Evolutionary conservation across 2,797 vertebrate genomes (phyloP).

Genomic region (Enteromius mattozi): DNA sequence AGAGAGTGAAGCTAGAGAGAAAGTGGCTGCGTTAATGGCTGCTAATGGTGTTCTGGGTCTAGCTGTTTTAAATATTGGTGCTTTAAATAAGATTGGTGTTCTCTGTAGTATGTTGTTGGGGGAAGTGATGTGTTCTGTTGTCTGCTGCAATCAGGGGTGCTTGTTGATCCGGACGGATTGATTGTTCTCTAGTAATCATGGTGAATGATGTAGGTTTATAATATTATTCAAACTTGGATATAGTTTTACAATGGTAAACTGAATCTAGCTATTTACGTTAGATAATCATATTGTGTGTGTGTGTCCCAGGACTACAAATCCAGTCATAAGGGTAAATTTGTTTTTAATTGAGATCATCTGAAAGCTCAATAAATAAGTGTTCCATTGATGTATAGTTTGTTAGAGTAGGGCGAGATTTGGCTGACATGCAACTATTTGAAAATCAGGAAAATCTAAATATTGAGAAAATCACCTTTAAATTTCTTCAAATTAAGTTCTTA

Average conservation of each 20-base stretch:
- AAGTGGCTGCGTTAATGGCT: constrained; percentile 39
- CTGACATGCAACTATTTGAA: no score
- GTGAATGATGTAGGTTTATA: constrained; percentile 3
- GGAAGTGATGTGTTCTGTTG: background rate
- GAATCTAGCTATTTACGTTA: background rate
- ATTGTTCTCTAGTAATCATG: constrained; percentile 2
- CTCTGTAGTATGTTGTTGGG: background rate
- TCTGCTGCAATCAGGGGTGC: background rate
- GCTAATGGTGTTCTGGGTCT: constrained; percentile 31
- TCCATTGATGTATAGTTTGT: no score
- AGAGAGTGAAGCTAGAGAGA: constrained; percentile 25
- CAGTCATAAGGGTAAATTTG: no score
- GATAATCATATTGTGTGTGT: background rate
- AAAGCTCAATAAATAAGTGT: no score
- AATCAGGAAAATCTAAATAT: no score
- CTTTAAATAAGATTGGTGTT: constrained; percentile 31
- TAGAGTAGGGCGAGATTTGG: no score
- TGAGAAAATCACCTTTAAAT: no score
- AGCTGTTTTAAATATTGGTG: constrained; percentile 32
- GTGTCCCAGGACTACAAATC: no score
- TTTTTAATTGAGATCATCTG: no score
- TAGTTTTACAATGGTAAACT: background rate
- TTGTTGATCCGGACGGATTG: constrained; percentile 4
- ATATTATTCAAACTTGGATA: constrained; percentile 12
- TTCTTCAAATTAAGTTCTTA: no score